Evolutionary conservation across 2,888 invertebrate genomes (phyloP).

Genomic region (Ypsolopha scabrella): DNA sequence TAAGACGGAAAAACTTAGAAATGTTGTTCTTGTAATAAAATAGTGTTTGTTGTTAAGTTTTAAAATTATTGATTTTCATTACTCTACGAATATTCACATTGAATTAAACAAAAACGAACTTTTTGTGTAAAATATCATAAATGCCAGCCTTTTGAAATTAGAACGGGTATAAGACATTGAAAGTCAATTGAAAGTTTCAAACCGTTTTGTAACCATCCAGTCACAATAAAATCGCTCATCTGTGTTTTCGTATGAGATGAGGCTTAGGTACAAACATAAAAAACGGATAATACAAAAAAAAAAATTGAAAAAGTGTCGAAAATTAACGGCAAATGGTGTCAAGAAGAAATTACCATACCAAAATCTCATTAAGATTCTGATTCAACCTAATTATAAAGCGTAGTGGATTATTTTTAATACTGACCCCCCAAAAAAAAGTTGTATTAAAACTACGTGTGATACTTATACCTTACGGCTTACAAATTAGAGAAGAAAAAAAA

Average conservation of each 20-base stretch:
- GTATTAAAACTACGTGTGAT: constrained; percentile 28
- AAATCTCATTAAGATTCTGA: constrained; percentile 50
- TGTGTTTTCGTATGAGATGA: too few species aligned
- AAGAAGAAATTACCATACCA: constrained; percentile 44
- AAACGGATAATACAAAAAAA: constrained; percentile 18
- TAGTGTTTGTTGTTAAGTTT: too few species aligned
- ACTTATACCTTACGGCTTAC: constrained; percentile 13
- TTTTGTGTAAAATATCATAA: too few species aligned
- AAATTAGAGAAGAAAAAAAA: constrained; percentile 19
- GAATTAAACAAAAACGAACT: too few species aligned
- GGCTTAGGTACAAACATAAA: too few species aligned
- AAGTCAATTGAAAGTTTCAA: too few species aligned
- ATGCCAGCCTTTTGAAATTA: neutral
- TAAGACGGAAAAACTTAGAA: too few species aligned
- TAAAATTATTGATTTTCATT: too few species aligned
- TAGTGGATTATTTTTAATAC: constrained; percentile 46
- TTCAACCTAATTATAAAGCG: constrained; percentile 69
- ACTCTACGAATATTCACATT: too few species aligned
- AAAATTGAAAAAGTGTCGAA: constrained; percentile 20
- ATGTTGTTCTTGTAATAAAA: too few species aligned
- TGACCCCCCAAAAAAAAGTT: constrained; percentile 30
- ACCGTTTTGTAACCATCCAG: too few species aligned
- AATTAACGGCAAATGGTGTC: constrained; percentile 24
- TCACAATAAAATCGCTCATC: too few species aligned
- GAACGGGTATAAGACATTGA: neutral